Base-by-base conservation (phyloP, 2,797 vertebrate genomes). In the Lutra lutra region DNA sequence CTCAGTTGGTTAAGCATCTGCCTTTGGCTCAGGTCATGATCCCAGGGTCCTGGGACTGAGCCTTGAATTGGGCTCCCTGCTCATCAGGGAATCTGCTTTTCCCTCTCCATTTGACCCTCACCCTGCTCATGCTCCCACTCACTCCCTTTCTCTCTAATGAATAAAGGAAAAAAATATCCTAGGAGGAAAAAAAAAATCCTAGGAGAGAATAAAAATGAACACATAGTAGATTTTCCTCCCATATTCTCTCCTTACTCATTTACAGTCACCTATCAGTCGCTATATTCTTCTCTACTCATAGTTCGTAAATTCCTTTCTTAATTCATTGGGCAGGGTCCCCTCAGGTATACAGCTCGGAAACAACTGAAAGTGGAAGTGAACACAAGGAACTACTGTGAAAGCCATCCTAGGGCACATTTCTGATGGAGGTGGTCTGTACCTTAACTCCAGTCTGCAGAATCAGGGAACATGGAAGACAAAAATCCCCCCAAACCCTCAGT, bases 131-230 rank as follows among this genome's bases (percentile, higher is more conserved):
- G 64, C 64, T 66, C 64, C n/a, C 32, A 5, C 64, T 66, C 7
- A 6, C 7, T 32, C 32, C 12, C 15, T 17, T 60, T n/a, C 32
- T 66, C 64, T 66, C 64, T 4, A 66, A n/a, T n/a, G 64, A 66
- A 20, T 66, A 66, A 66, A 20, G 18, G 14, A 43, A 43, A 73
- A 23, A 58, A 9, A 43, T 43, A 43, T 17, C 23, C 40, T 14
- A 54, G 27, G 35, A 79, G 38, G 38, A 20, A 21, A 85, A 23
- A 58, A 58, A 58, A 73, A 43, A 27, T 4, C 23, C 40, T 21
- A 54, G 32, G 29, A 79, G 38, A 85, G 23, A 85, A 86, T 66
- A 60, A 82, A 51, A 29, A 91, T 86, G 94, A 92, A 93, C 38
- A 89, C 18, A 25, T 38, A 70, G 58, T 38, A 54, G 29, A 64